These are phyloP conservation scores for Pseudolaguvia tuberculata DNA, from an alignment of 2,113 vertebrate species.

Conservation along the genomic window DNA sequence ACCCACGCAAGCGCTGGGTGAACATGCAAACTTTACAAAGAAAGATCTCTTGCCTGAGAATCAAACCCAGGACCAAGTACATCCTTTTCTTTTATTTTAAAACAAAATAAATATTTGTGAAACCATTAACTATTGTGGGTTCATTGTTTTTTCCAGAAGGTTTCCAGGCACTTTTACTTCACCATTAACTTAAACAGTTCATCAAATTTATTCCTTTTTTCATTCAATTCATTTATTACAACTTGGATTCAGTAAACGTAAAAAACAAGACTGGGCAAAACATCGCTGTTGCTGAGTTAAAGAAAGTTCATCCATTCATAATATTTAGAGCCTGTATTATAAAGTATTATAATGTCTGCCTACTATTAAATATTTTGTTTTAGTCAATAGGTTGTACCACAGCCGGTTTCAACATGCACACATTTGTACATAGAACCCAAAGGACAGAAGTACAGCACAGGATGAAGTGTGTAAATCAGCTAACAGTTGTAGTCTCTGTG, in stretches of 20 bases:
- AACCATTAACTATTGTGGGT: too few species aligned
- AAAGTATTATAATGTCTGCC: not conserved
- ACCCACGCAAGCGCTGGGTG: too few species aligned
- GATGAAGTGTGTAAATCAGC: too few species aligned
- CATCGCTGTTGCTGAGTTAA: not conserved
- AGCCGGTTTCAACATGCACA: not conserved
- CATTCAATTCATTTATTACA: not conserved
- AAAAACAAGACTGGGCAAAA: not conserved
- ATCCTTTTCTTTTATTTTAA: too few species aligned
- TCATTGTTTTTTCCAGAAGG: too few species aligned
- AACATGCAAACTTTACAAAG: too few species aligned
- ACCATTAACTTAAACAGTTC: not conserved
- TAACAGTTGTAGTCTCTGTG: too few species aligned
- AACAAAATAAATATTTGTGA: too few species aligned
- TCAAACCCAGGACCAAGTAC: too few species aligned
- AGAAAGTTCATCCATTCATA: not conserved
- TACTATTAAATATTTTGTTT: not conserved
- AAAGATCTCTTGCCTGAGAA: too few species aligned
- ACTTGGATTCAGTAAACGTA: not conserved
- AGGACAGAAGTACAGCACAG: too few species aligned
- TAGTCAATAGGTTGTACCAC: not conserved
- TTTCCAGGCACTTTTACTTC: not conserved
- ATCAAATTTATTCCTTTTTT: not conserved
- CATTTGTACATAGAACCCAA: too few species aligned
- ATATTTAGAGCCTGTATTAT: not conserved